Conservation (phyloP, 1,140 invertebrate species). For the Brachionus angularis region DNA sequence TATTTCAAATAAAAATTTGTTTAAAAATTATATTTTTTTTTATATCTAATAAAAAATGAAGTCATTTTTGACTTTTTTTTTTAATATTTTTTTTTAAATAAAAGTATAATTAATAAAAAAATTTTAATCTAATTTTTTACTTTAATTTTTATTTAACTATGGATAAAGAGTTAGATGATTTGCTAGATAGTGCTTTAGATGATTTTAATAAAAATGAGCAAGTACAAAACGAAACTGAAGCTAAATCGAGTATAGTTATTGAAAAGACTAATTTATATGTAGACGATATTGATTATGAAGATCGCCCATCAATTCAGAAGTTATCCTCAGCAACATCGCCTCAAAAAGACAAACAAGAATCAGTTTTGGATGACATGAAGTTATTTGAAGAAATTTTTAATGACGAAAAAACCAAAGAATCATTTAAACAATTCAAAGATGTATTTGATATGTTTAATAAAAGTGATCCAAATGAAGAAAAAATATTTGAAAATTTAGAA, state of each 20-base stretch:
- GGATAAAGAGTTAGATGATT: constrained; percentile 40
- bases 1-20: too few relatives aligned
- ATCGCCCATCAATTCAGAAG: not conserved
- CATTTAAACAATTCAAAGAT: constrained; percentile 37
- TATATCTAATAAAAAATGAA: too few relatives aligned
- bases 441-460: constrained; percentile 7
- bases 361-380: constrained; percentile 40
- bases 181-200: constrained; percentile 23
- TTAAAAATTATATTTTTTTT: too few relatives aligned
- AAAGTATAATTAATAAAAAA: too few relatives aligned
- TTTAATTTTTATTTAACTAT: too few relatives aligned
- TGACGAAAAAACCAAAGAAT: constrained; percentile 29
- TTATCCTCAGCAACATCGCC: not conserved
- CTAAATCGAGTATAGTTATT: not conserved
- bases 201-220: constrained; percentile 34
- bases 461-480: not conserved
- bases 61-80: too few relatives aligned
- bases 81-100: too few relatives aligned
- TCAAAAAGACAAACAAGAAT: not conserved
- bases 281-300: constrained; percentile 10
- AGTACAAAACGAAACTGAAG: not conserved
- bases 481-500: constrained; percentile 32
- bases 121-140: too few relatives aligned
- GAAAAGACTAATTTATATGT: constrained; percentile 22
- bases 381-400: constrained; percentile 39